Evolutionary conservation across 2,797 vertebrate species (phyloP), one percentile per base, ranked within the genome.

Genomic region (Loris lydekkerianus): DNA sequence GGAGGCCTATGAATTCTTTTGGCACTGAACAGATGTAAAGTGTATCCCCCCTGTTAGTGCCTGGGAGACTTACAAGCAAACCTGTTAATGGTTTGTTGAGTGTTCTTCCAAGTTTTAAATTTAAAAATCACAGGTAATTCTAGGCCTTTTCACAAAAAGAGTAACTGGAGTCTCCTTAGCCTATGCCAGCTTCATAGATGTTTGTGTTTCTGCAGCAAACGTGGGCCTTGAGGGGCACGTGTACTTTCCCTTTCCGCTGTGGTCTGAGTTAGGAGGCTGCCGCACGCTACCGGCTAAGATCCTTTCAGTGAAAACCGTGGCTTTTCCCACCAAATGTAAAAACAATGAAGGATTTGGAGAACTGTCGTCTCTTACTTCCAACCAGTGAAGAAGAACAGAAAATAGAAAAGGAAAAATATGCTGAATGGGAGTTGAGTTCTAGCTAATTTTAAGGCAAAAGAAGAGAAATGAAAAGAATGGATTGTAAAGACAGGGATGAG

Each of bases 51-150:
- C 63, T 73, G 65, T 65, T 76, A 86, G 11, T 90, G 14, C 83
- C 37, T 70, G 20, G 8, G 82, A 43, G 34, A 65, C 61, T 76
- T 89, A 65, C 6, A 81, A 10, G 75, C 86, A 90, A 85, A 80
- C 46, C 46, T 88, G n/a, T 67, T 86, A 86, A 21, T 67, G 29
- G 20, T 70, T 65, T 80, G 11, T 75, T 78, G 37, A 58, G 83
- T 89, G 20, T 85, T 95, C 37, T 93, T 94, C 46, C 77, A 72
- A 94, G 27, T 82, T 72, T 95, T 87, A 90, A 93, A 73, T 90
- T 82, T 97, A 85, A 86, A 94, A 94, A 80, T 83, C 77, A 37
- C 31, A 15, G 7, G 18, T 70, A 70, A 92, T 91, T 88, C 18
- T 7, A 61, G n/a, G n/a, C 25, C 10, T 83, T 75, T 77, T 69